phyloP scores from a whole-genome alignment of 1,140 invertebrate genomes.

The Anoplolepis gracilipes region DNA sequence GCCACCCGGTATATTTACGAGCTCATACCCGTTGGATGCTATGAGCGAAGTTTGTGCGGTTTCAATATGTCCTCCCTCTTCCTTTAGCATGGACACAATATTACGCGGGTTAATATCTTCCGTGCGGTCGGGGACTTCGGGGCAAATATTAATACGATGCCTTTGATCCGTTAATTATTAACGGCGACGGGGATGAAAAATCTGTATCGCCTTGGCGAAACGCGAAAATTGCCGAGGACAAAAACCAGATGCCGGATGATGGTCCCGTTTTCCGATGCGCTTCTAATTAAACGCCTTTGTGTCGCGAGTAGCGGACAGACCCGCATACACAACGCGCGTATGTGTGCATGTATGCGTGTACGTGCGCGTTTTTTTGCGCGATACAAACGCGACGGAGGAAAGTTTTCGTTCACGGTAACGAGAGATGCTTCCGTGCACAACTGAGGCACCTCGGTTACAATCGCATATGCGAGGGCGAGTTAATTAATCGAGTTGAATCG shows the following conservation, averaged over 20 bases:
- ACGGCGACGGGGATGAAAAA: conserved; percentile 64
- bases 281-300: conserved; percentile 62
- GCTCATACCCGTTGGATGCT: conserved; percentile 67
- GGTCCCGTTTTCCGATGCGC: conserved; percentile 57
- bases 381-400: conserved; percentile 10
- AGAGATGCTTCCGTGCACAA: conserved; percentile 48
- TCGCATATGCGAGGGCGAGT: conserved; percentile 53
- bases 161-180: conserved; percentile 78
- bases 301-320: conserved; percentile 20
- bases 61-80: conserved; percentile 77
- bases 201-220: conserved; percentile 53
- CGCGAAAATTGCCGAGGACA: conserved; percentile 46
- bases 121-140: conserved; percentile 72
- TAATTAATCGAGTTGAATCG: conserved; percentile 72
- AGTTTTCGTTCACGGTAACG: conserved; percentile 56
- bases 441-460: conserved; percentile 32
- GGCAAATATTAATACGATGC: conserved; percentile 77
- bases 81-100: conserved; percentile 78
- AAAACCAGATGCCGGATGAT: conserved; percentile 50
- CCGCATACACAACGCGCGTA: background rate
- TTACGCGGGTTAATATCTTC: conserved; percentile 80
- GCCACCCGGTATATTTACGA: conserved; percentile 74
- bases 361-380: conserved; percentile 14
- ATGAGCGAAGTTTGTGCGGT: conserved; percentile 82
- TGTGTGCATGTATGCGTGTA: background rate